Evolutionary conservation across 2,888 invertebrate species (phyloP).

Genomic region (Brenthis daphne): DNA sequence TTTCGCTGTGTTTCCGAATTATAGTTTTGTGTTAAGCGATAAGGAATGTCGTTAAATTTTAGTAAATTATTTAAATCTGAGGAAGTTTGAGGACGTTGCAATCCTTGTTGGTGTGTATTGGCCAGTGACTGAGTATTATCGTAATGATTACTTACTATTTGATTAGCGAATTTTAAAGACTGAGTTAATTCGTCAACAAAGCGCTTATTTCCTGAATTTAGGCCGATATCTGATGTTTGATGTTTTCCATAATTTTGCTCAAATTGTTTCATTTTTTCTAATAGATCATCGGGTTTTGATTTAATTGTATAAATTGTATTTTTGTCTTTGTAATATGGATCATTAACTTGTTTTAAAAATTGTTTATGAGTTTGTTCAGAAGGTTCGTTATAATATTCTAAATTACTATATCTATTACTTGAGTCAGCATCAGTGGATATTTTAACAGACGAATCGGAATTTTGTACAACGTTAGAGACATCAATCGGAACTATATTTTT

Average conservation of each 20-base stretch:
- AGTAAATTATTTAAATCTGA: slow-evolving; percentile 61
- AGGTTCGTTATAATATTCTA: slow-evolving; percentile 61
- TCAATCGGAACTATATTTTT: slow-evolving; percentile 78
- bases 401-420: slow-evolving; percentile 50
- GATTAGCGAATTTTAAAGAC: slow-evolving; percentile 52
- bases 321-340: slow-evolving; percentile 73
- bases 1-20: slow-evolving; percentile 56
- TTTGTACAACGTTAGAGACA: slow-evolving; percentile 69
- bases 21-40: slow-evolving; percentile 62
- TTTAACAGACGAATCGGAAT: slow-evolving; percentile 58
- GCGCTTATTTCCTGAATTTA: slow-evolving; percentile 48
- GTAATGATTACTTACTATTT: slow-evolving; percentile 52
- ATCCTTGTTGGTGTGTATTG: slow-evolving; percentile 53
- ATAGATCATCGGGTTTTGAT: slow-evolving; percentile 61
- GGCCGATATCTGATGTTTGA: slow-evolving; percentile 51
- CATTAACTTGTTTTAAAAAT: slow-evolving; percentile 59
- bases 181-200: slow-evolving; percentile 53
- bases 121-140: slow-evolving; percentile 57
- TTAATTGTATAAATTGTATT: slow-evolving; percentile 66
- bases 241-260: slow-evolving; percentile 59
- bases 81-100: slow-evolving; percentile 53
- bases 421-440: slow-evolving; percentile 46
- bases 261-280: slow-evolving; percentile 55
- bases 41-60: slow-evolving; percentile 71
- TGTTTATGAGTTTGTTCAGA: slow-evolving; percentile 59